Percentiles rank a stretch among this genome's conserved stretches.
Conservation (phyloP, 1,140 invertebrate genomes). For the Heterodera carotae region DNA sequence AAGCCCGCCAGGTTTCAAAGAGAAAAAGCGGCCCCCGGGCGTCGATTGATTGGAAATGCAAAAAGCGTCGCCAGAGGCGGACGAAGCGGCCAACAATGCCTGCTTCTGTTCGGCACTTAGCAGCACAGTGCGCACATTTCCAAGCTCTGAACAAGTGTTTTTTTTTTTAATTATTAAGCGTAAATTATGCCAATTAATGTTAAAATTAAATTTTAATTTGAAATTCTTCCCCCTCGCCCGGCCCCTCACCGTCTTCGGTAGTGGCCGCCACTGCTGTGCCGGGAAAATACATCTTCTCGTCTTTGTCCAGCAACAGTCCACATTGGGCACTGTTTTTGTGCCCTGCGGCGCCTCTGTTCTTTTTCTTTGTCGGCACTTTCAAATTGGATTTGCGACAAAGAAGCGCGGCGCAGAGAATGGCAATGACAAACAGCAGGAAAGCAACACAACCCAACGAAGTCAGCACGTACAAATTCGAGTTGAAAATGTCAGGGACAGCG, state of each 20-base stretch:
- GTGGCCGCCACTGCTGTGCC: constrained; percentile 27
- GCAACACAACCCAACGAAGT: constrained; percentile 52
- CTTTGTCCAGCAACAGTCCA: constrained; percentile 34
- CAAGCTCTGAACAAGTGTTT: constrained; percentile 27
- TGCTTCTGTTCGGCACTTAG: constrained; percentile 44
- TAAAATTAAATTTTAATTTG: neutral
- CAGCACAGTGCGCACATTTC: constrained; percentile 46
- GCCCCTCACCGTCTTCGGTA: constrained; percentile 24
- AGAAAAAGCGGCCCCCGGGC: constrained; percentile 10
- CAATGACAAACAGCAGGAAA: constrained; percentile 47
- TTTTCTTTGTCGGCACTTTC: neutral
- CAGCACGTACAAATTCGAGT: constrained; percentile 43
- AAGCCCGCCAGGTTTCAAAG: neutral
- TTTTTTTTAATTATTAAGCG: no score
- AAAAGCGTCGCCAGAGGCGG: neutral
- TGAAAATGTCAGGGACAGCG: constrained; percentile 15
- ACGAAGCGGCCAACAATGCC: constrained; percentile 37
- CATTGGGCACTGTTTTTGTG: constrained; percentile 28
- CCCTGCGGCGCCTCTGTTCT: constrained; percentile 24
- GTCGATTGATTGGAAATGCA: neutral
- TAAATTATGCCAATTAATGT: neutral
- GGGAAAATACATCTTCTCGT: constrained; percentile 38
- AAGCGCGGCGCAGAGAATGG: constrained; percentile 38
- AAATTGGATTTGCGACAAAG: constrained; percentile 21
- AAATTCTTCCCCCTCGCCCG: no score